Evolutionary conservation across 1,140 invertebrate species (phyloP).

Genomic region (Chymomyza costata): DNA sequence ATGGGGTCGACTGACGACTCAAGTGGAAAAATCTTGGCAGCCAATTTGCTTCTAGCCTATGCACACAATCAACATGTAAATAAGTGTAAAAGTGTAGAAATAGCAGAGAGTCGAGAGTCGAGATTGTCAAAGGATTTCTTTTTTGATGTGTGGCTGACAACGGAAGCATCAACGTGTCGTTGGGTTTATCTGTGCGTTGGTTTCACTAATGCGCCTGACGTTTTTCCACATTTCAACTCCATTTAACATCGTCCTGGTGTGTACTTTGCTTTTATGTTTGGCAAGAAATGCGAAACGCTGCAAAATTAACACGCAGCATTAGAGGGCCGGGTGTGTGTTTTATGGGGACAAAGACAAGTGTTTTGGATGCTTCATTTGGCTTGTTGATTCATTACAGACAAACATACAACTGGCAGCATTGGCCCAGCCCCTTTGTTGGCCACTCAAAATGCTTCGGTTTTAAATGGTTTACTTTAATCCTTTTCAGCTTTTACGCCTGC

Average conservation of each 20-base stretch:
- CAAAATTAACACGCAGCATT: constrained; percentile 30
- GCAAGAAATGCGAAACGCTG: constrained; percentile 30
- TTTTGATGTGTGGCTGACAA: constrained; percentile 12
- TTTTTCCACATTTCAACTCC: constrained; percentile 37
- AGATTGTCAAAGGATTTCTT: constrained; percentile 13
- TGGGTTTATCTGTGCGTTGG: constrained; percentile 1
- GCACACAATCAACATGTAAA: constrained; percentile 38
- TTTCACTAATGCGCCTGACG: background rate
- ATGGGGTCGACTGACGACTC: constrained; percentile 42
- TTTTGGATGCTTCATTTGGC: constrained; percentile 68
- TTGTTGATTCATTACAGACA: constrained; percentile 64
- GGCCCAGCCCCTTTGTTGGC: constrained; percentile 58
- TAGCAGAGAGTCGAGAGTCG: background rate
- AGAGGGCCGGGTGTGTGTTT: constrained; percentile 3
- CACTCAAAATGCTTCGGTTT: constrained; percentile 18
- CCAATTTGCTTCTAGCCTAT: constrained; percentile 54
- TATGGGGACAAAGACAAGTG: constrained; percentile 59
- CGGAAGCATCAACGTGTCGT: constrained; percentile 36
- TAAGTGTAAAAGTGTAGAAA: constrained; percentile 37
- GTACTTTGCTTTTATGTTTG: constrained; percentile 29
- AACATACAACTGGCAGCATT: too few relatives aligned
- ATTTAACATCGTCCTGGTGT: constrained; percentile 26
- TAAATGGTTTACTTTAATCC: constrained; percentile 62
- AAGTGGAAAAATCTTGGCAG: constrained; percentile 60
- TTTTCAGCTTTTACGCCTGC: constrained; percentile 22